A percentile compares a stretch with the other conserved stretches of the same genome.
phyloP scores from a whole-genome alignment of 1,140 invertebrate genomes.

The Heterodera schachtii region DNA sequence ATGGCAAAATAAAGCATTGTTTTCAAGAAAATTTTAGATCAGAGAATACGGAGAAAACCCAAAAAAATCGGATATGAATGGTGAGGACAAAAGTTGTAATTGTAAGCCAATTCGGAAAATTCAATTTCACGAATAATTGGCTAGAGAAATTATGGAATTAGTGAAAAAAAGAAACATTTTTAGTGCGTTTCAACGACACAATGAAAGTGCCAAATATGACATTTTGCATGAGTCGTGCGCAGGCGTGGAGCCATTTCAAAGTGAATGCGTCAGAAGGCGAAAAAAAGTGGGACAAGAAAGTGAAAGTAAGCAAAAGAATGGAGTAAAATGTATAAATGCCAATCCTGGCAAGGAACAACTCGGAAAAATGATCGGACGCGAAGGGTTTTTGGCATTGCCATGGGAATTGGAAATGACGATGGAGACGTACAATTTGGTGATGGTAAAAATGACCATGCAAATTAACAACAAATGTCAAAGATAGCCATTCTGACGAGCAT shows the following conservation, averaged over 20 bases:
- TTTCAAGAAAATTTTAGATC: conserved; percentile 29
- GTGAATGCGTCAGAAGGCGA: conserved; percentile 33
- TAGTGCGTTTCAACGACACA: conserved; percentile 46
- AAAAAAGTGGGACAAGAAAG: conserved; percentile 39
- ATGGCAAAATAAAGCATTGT: neutral
- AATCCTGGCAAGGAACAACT: conserved; percentile 30
- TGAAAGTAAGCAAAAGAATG: conserved; percentile 28
- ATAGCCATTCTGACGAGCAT: conserved; percentile 37
- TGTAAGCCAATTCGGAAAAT: neutral
- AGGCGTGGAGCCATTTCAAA: conserved; percentile 52
- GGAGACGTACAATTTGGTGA: conserved; percentile 49
- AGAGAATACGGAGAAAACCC: conserved; percentile 48
- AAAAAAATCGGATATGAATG: conserved; percentile 56
- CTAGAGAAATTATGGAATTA: too few species aligned
- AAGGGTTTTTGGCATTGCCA: conserved; percentile 32
- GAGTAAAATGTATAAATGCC: neutral
- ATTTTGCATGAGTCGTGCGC: conserved; percentile 51
- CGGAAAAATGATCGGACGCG: conserved; percentile 43
- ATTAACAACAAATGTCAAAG: neutral
- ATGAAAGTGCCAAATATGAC: conserved; percentile 58
- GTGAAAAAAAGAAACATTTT: neutral
- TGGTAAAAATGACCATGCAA: neutral
- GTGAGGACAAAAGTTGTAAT: conserved; percentile 1
- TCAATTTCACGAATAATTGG: too few species aligned
- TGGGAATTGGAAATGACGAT: conserved; percentile 53